Evolutionary conservation across 2,888 invertebrate genomes (phyloP).

Genomic region (Melinaea menophilus): DNA sequence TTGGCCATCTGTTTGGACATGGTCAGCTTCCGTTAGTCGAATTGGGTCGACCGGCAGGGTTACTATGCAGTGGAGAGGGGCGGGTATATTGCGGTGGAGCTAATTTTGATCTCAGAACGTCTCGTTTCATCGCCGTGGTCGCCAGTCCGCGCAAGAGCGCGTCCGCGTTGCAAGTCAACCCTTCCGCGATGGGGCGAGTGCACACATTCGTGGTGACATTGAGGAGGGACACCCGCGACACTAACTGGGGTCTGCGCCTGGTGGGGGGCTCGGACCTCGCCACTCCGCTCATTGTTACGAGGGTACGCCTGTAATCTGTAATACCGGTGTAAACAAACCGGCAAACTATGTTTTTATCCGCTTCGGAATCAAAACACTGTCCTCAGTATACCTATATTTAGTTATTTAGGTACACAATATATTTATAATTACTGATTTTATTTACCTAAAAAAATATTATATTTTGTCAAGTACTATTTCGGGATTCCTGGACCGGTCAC

Average conservation of each 20-base stretch:
- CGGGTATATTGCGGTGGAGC: slow-evolving; percentile 55
- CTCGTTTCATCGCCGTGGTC: slow-evolving; percentile 64
- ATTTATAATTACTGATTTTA: neutral
- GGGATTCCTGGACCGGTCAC: slow-evolving; percentile 53
- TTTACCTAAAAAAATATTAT: neutral
- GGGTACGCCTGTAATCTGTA: slow-evolving; percentile 76
- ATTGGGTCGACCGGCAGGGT: slow-evolving; percentile 70
- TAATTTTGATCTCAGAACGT: slow-evolving; percentile 71
- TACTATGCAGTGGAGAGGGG: slow-evolving; percentile 48
- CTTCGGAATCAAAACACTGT: slow-evolving; percentile 6
- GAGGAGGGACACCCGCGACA: slow-evolving; percentile 82
- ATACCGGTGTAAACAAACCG: slow-evolving; percentile 64
- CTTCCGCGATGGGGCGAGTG: slow-evolving; percentile 80
- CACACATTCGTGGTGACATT: slow-evolving; percentile 87
- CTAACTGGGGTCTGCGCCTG: slow-evolving; percentile 92
- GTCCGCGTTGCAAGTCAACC: slow-evolving; percentile 52
- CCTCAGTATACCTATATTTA: neutral
- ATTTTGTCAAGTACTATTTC: slow-evolving; percentile 44
- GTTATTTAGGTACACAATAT: neutral
- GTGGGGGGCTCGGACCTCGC: slow-evolving; percentile 92
- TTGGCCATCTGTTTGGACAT: slow-evolving; percentile 39
- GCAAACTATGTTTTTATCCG: slow-evolving; percentile 14
- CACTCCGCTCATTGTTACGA: slow-evolving; percentile 91
- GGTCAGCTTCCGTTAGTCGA: slow-evolving; percentile 62
- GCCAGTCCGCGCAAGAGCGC: slow-evolving; percentile 52